These are phyloP conservation scores for Tyria jacobaeae DNA, from an alignment of 2,888 invertebrate genomes.

Conservation along the genomic window DNA sequence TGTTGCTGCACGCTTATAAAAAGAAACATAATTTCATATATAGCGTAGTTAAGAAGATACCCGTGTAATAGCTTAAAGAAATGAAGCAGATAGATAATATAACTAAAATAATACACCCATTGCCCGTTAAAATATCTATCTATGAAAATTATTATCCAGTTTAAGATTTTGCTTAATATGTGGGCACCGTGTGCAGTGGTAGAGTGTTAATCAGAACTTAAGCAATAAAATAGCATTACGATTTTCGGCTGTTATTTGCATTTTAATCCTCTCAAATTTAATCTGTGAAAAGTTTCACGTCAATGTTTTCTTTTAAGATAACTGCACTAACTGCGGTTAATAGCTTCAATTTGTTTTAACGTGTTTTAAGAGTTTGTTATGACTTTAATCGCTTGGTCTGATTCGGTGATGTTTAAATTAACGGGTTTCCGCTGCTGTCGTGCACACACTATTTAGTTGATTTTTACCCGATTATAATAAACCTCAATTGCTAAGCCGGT, in stretches of 20 bases:
- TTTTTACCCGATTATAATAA: slow-evolving; percentile 73
- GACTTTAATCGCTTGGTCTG: slow-evolving; percentile 42
- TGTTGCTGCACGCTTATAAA: too few species aligned
- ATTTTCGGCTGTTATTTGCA: too few species aligned
- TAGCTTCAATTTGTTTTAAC: slow-evolving; percentile 39
- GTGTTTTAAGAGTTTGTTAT: slow-evolving; percentile 35
- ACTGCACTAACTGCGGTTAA: too few species aligned
- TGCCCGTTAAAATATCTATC: too few species aligned
- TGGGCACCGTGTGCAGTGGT: too few species aligned
- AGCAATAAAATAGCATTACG: too few species aligned
- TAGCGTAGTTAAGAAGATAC: not conserved
- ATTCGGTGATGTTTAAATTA: slow-evolving; percentile 61
- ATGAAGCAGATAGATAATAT: too few species aligned
- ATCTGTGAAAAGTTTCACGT: slow-evolving; percentile 44
- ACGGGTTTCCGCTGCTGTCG: slow-evolving; percentile 72
- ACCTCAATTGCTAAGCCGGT: slow-evolving; percentile 68
- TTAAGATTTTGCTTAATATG: too few species aligned
- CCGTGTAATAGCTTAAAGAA: not conserved
- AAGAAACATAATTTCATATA: not conserved
- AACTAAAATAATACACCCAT: too few species aligned
- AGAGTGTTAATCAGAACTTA: too few species aligned
- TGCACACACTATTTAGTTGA: slow-evolving; percentile 74
- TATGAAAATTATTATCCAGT: too few species aligned
- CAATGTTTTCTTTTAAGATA: slow-evolving; percentile 46
- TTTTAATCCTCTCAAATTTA: too few species aligned